Evolutionary conservation across 2,888 invertebrate species (phyloP).

Genomic region (Dasysyrphus tricinctus): DNA sequence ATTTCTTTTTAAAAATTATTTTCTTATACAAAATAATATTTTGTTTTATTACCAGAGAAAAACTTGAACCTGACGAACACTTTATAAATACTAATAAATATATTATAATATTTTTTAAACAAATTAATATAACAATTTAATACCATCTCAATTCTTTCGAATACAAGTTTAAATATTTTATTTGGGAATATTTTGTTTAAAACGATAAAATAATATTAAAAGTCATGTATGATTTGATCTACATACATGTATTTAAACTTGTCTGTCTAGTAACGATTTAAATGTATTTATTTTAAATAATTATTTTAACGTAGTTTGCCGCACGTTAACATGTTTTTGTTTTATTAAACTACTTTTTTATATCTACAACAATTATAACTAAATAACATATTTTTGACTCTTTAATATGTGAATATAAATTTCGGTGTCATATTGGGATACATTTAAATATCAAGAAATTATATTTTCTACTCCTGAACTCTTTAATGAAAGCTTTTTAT

Average conservation of each 20-base stretch:
- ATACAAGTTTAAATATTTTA: conserved; percentile 61
- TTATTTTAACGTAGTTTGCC: conserved; percentile 55
- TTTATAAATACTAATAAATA: conserved; percentile 78
- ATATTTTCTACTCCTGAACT: no score
- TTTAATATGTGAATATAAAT: neutral
- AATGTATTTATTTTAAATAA: conserved; percentile 26
- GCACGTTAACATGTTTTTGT: conserved; percentile 59
- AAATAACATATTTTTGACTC: neutral
- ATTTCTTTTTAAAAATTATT: conserved; percentile 55
- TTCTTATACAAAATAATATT: conserved; percentile 63
- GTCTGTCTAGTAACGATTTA: conserved; percentile 51
- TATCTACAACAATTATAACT: neutral
- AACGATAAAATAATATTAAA: neutral
- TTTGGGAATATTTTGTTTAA: neutral
- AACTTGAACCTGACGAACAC: conserved; percentile 84
- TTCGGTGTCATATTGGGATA: neutral
- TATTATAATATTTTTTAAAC: conserved; percentile 66
- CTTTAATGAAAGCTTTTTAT: no score
- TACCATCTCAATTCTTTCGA: conserved; percentile 62
- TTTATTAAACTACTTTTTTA: neutral
- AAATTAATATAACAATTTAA: conserved; percentile 59
- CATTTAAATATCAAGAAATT: no score
- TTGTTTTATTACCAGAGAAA: conserved; percentile 76
- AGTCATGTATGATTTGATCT: neutral
- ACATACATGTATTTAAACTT: conserved; percentile 53